Conservation (phyloP, 2,797 vertebrate species). For the Dicrostonyx torquatus region DNA sequence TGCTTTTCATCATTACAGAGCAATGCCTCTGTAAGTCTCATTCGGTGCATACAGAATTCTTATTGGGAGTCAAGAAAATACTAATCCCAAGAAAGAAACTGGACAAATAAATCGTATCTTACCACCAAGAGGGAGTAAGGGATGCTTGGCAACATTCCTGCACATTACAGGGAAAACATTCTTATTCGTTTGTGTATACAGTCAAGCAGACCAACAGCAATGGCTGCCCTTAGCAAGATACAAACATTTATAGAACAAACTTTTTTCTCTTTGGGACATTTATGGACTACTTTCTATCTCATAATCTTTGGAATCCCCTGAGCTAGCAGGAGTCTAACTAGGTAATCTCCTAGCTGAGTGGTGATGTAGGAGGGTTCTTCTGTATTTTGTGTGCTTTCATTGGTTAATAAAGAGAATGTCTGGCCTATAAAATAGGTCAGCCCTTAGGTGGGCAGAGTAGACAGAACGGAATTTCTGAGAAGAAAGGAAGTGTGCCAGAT, state of each 20-base stretch:
- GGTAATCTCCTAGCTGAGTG: background rate
- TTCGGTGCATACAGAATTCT: background rate
- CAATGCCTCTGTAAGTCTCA: slow-evolving; percentile 6
- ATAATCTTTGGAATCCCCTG: background rate
- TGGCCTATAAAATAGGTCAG: too few species aligned
- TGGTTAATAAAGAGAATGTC: too few species aligned
- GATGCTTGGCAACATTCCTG: background rate
- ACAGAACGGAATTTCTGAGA: too few species aligned
- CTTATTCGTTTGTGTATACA: background rate
- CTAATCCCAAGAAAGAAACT: background rate
- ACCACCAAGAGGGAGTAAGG: background rate
- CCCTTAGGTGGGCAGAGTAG: too few species aligned
- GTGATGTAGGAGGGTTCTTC: too few species aligned
- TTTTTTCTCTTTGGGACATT: background rate
- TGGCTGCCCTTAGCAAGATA: background rate
- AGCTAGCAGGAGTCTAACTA: background rate
- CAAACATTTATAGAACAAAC: background rate
- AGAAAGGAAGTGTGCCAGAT: too few species aligned
- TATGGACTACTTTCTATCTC: background rate
- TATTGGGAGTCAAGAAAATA: background rate
- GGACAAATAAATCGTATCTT: background rate
- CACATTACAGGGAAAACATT: background rate
- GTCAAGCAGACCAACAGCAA: background rate
- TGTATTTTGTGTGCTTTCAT: too few species aligned
- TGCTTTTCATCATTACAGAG: slow-evolving; percentile 45